Evolutionary conservation across 2,888 invertebrate genomes (phyloP), one percentile per base, ranked within the genome.

Genomic region (Zele albiditarsus): DNA sequence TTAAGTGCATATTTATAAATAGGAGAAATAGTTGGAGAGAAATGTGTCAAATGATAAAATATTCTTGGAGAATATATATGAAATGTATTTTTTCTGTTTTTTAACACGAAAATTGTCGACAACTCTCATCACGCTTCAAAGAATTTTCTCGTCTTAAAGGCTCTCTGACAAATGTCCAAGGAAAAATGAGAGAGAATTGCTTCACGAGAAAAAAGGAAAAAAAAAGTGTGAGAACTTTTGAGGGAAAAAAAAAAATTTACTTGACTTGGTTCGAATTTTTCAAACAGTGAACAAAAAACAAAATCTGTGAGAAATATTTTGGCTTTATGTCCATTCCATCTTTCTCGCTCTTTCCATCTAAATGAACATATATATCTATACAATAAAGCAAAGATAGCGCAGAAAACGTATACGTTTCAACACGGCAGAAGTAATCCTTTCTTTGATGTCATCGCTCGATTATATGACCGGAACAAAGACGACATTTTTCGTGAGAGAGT

Each of bases 401-500:
- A 72, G 49, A 33, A 28, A 69, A 23, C 33, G 60, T 53, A 74
- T 66, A 69, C 28, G 38, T 53, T 53, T 73, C 62, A 73, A 73
- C 67, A 73, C 62, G 46, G 67, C 66, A 62, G 67, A 33, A 76
- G 49, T 70, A 72, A 76, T 73, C 72, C 57, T 62, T 75, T 57
- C 72, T 71, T 74, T 76, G 68, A 76, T 58, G 62, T 31, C 73
- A 65, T 68, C 16, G 68, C 77, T 74, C 73, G 69, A 75, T 73
- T 71, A 76, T 74, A 72, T 66, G 70, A 65, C 74, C 27, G 46
- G 69, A 77, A 75, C 74, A 74, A 73, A 73, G 62, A 46, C 60
- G 62, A 68, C 74, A 78, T 73, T 66, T 74, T 76, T 73, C 74
- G 78, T 78, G 76, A 80, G 74, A 78, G 78, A 78, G 78, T 75